Evolutionary conservation across 1,140 invertebrate species (phyloP).

Genomic region (Gyrodactylus bullatarudis): DNA sequence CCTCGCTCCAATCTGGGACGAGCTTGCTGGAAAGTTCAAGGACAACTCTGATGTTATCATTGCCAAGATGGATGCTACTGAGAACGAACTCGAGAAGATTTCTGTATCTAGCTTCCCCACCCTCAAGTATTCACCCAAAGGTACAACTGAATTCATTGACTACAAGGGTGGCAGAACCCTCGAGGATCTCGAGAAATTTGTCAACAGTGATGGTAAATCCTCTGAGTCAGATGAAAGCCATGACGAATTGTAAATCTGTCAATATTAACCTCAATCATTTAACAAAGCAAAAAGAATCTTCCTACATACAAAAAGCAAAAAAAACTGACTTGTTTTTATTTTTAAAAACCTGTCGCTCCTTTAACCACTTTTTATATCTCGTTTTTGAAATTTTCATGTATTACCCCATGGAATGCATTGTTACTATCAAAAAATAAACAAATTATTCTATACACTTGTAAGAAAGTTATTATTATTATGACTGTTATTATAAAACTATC

Average conservation of each 20-base stretch:
- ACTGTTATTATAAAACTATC: too few species aligned
- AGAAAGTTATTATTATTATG: too few species aligned
- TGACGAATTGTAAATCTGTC: background rate
- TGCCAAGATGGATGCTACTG: slow-evolving; percentile 88
- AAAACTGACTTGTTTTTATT: too few species aligned
- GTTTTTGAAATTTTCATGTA: too few species aligned
- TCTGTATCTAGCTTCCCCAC: slow-evolving; percentile 65
- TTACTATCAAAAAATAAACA: too few species aligned
- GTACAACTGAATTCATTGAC: slow-evolving; percentile 3
- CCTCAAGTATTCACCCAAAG: slow-evolving; percentile 52
- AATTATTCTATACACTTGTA: too few species aligned
- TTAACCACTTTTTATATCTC: too few species aligned
- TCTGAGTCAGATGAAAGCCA: background rate
- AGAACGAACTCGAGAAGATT: slow-evolving; percentile 59
- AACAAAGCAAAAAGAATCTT: too few species aligned
- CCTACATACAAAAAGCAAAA: background rate
- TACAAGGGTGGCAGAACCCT: slow-evolving; percentile 53
- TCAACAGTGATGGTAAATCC: background rate
- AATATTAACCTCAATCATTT: background rate
- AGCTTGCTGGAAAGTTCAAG: slow-evolving; percentile 55
- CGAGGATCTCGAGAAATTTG: slow-evolving; percentile 16
- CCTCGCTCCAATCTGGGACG: slow-evolving; percentile 34
- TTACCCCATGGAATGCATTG: too few species aligned
- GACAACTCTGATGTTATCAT: slow-evolving; percentile 54
- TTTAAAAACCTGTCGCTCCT: background rate